phyloP scores from a whole-genome alignment of 2,113 vertebrate species.

The Eulemur macaco region DNA sequence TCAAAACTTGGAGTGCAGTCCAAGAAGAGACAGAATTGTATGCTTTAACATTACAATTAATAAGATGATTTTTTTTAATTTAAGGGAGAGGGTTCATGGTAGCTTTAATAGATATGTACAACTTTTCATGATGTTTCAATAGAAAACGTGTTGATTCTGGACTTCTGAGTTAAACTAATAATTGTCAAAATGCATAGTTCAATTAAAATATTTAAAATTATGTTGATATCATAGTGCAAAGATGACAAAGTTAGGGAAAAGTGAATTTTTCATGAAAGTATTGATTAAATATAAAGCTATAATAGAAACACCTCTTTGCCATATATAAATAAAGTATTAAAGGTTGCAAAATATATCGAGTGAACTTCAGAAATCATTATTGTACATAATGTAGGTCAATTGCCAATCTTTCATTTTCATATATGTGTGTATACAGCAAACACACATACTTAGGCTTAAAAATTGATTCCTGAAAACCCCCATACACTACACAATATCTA shows the following conservation, averaged over 20 bases:
- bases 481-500: neutral
- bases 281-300: neutral
- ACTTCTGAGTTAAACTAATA: neutral
- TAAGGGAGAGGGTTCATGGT: neutral
- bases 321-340: neutral
- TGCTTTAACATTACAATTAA: neutral
- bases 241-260: neutral
- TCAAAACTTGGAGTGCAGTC: neutral
- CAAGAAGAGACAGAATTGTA: neutral
- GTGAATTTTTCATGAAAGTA: neutral
- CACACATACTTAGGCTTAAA: neutral
- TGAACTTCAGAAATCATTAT: neutral
- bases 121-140: neutral
- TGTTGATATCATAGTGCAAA: neutral
- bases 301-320: neutral
- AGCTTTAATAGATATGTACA: neutral
- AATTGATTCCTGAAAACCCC: neutral
- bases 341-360: neutral
- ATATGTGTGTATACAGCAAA: neutral
- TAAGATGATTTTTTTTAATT: too few relatives aligned
- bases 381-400: neutral
- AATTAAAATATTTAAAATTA: neutral
- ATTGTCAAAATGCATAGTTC: neutral
- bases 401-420: neutral
- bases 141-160: neutral